These are phyloP conservation scores for Xerus rutilus DNA, from an alignment of 2,797 vertebrate genomes.

Conservation along the genomic window DNA sequence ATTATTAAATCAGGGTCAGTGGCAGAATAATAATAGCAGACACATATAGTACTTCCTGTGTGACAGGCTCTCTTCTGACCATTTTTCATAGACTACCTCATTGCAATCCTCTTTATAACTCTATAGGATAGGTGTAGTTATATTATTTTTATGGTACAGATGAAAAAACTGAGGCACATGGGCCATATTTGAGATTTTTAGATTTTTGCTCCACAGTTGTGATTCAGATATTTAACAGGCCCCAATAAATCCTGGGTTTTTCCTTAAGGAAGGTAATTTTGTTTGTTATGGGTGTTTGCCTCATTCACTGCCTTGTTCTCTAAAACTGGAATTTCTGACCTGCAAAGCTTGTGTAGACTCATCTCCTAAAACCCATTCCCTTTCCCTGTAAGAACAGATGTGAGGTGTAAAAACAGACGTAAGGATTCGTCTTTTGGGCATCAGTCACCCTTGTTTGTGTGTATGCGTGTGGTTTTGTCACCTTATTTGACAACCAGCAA, in stretches of 20 bases:
- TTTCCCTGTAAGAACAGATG: background rate
- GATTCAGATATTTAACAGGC: background rate
- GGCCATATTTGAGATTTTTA: background rate
- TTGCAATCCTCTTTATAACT: constrained; percentile 28
- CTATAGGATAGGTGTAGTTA: background rate
- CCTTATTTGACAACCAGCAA: background rate
- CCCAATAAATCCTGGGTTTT: background rate
- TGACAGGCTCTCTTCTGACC: background rate
- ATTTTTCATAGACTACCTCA: background rate
- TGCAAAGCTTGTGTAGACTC: background rate
- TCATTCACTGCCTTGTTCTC: background rate
- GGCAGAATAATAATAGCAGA: constrained; percentile 20
- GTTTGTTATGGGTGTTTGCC: background rate
- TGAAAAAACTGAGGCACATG: constrained; percentile 50
- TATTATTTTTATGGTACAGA: background rate
- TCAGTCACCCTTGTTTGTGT: background rate
- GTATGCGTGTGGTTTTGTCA: background rate
- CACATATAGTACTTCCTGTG: background rate
- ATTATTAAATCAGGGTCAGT: background rate
- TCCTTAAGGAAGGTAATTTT: constrained; percentile 3
- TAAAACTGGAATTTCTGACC: constrained; percentile 48
- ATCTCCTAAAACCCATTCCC: background rate
- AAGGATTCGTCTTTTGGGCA: background rate
- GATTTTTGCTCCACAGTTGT: background rate
- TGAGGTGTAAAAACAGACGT: no score